Evolutionary conservation across 2,113 vertebrate species (phyloP).

Genomic region (Clarias gariepinus): DNA sequence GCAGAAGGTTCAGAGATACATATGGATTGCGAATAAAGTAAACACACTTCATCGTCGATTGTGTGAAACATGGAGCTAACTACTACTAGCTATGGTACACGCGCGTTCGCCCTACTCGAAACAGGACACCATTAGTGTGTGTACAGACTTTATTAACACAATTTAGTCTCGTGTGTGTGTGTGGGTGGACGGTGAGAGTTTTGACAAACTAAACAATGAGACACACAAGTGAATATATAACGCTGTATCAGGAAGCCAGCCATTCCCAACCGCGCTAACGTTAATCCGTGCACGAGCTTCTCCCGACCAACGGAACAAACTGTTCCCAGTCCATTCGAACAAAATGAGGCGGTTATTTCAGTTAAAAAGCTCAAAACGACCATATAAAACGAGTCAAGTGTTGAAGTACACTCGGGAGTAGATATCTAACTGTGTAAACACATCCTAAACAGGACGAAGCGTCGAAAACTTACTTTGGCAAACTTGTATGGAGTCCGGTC

Average conservation of each 20-base stretch:
- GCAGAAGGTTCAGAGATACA: neutral
- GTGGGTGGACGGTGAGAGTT: neutral
- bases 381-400: neutral
- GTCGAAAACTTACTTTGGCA: conserved; percentile 50
- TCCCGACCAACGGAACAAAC: neutral
- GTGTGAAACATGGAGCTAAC: neutral
- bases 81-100: neutral
- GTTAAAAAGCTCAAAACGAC: too few species aligned
- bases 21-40: neutral
- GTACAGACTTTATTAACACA: neutral
- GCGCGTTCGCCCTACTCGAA: neutral
- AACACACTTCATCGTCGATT: neutral
- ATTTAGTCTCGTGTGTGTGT: too few species aligned
- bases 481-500: conserved; percentile 50
- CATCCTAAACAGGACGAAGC: neutral
- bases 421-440: neutral
- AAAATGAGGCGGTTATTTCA: neutral
- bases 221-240: neutral
- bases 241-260: neutral
- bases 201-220: neutral
- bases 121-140: neutral
- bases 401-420: too few species aligned
- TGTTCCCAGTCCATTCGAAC: neutral
- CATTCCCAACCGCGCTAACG: too few species aligned
- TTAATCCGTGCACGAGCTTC: neutral